Evolutionary conservation across 2,888 invertebrate species (phyloP), one percentile per base, ranked within the genome.

Genomic region (Teleiodes luculella): DNA sequence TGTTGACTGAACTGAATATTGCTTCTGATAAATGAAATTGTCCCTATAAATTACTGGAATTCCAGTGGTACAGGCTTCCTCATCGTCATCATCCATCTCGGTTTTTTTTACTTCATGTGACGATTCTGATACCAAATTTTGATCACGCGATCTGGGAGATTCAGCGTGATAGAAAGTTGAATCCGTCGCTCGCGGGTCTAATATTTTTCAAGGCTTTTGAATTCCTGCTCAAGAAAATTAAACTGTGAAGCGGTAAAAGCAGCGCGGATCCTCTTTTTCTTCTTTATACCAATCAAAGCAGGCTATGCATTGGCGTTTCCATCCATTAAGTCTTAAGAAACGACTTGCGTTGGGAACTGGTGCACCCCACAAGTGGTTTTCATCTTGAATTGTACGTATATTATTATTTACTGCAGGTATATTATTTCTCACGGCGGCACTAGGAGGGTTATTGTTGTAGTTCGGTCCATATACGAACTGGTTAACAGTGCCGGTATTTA

Each of bases 101-200:
- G 73, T 67, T 93, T 94, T 71, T 94, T 94, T 66, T 85, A 88
- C 60, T 94, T 94, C 95, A 95, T 96, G 0, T 95, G 83, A 0
- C 95, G 87, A 72, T 95, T 95, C 70, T 96, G 95, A 73, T 96
- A 96, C 95, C 95, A 96, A 35, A 95, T 95, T 75, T 96, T 96
- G 47, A 96, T 94, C 0, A 78, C 80, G 1, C 80, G 72, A 55
- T 85, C 83, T 48, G 79, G 79, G 16, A 84, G 57, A 0, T 56
- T 59, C 0, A 77, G 61, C 3, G 53, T 37, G 0, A 67, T 66
- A 0, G 76, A 70, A 0, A 96, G 87, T 66, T 95, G 93, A 16
- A 95, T 93, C 8, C 96, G 87, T 6, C 94, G 86, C 0, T 93
- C 92, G 20, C 95, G 91, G 66, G 94, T 94, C 0, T 96, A 79